These are phyloP conservation scores for Lophius piscatorius DNA, from an alignment of 2,113 vertebrate genomes.

Conservation along the genomic window DNA sequence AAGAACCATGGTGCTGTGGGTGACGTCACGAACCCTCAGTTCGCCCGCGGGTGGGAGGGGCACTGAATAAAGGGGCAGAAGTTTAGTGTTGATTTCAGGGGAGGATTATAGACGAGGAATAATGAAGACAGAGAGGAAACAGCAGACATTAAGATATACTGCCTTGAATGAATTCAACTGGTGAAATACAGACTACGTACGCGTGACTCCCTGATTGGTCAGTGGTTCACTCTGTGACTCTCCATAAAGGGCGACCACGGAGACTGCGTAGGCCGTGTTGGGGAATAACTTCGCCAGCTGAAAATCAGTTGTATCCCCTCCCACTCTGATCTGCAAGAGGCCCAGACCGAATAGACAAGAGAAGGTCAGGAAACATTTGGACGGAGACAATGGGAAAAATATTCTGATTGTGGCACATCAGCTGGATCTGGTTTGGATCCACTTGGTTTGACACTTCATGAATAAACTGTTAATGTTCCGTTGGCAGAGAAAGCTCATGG, in stretches of 20 bases:
- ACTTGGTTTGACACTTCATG: conserved; percentile 55
- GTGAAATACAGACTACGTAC: conserved; percentile 77
- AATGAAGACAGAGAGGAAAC: not conserved
- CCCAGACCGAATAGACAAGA: conserved; percentile 40
- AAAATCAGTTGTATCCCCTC: conserved; percentile 82
- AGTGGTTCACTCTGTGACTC: conserved; percentile 87
- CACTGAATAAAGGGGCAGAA: conserved; percentile 73
- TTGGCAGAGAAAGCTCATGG: conserved; percentile 60
- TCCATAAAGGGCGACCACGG: conserved; percentile 83
- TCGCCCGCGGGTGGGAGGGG: conserved; percentile 85
- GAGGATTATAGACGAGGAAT: not conserved
- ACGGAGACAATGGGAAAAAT: conserved; percentile 12
- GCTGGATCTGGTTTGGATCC: conserved; percentile 40
- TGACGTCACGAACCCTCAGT: conserved; percentile 87
- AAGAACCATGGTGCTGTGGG: conserved; percentile 90
- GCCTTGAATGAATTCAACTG: not conserved
- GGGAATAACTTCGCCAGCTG: conserved; percentile 88
- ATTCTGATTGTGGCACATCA: conserved; percentile 31
- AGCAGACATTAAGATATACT: too few species aligned
- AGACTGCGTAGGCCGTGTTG: conserved; percentile 89
- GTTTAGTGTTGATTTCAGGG: not conserved
- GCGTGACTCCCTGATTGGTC: conserved; percentile 87
- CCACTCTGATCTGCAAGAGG: conserved; percentile 84
- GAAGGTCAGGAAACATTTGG: conserved; percentile 19
- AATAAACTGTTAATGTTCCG: conserved; percentile 54